Conservation (phyloP, 2,797 vertebrate genomes). For the Ceyx erithaca region DNA sequence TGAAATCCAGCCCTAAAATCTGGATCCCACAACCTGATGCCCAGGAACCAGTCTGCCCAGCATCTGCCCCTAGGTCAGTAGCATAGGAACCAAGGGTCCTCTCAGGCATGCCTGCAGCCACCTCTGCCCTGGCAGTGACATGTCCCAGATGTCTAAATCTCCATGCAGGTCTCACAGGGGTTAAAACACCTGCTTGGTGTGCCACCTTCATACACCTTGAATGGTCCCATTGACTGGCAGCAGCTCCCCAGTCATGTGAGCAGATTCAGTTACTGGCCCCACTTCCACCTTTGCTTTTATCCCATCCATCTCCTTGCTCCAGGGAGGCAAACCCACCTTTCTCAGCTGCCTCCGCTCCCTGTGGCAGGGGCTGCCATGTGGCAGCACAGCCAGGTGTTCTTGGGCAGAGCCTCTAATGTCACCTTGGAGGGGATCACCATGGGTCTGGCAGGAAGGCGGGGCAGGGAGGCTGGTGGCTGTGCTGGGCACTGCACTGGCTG, state of each 20-base stretch:
- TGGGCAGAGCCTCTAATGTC: neutral
- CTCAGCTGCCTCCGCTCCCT: neutral
- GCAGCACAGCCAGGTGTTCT: neutral
- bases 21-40: neutral
- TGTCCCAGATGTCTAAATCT: rapidly evolving
- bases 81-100: neutral
- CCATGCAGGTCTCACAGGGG: rapidly evolving
- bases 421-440: neutral
- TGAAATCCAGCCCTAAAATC: neutral
- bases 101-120: rapidly evolving
- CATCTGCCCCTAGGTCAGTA: rapidly evolving
- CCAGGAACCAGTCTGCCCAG: neutral
- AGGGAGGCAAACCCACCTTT: neutral
- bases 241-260: neutral
- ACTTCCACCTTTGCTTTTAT: neutral
- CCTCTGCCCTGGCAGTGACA: neutral
- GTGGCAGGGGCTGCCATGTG: neutral
- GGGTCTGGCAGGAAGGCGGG: neutral
- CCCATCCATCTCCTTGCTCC: neutral
- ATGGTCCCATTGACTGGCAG: neutral
- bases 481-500: rapidly evolving
- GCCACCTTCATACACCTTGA: neutral
- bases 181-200: neutral
- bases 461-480: rapidly evolving
- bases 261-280: neutral